Conservation (phyloP, 1,140 invertebrate genomes). For the Drosophila suzukii region DNA sequence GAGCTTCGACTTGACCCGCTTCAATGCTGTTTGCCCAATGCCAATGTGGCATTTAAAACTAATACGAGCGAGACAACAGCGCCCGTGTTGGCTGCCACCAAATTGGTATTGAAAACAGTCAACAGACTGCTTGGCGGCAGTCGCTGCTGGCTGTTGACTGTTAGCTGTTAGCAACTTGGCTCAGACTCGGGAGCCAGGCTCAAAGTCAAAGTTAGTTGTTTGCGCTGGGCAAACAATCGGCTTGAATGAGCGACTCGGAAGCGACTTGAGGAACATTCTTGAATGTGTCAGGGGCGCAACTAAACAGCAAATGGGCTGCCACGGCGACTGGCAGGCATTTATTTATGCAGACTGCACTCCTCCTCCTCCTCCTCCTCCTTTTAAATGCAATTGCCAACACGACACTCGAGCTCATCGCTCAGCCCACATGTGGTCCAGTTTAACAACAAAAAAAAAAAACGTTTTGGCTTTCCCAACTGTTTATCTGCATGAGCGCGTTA, state of each 20-base stretch:
- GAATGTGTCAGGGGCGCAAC: constrained; percentile 52
- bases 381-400: constrained; percentile 29
- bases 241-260: constrained; percentile 34
- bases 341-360: constrained; percentile 38
- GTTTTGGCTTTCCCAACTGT: constrained; percentile 75
- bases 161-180: constrained; percentile 4
- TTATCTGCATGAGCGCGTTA: constrained; percentile 71
- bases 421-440: constrained; percentile 69
- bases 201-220: constrained; percentile 51
- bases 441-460: constrained; percentile 7
- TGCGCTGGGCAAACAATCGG: constrained; percentile 64
- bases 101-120: constrained; percentile 77
- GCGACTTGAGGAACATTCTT: constrained; percentile 53
- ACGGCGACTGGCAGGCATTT: constrained; percentile 26
- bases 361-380: background rate
- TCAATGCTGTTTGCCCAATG: constrained; percentile 70
- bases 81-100: constrained; percentile 59
- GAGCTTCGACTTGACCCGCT: constrained; percentile 25
- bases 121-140: constrained; percentile 78
- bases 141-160: constrained; percentile 16
- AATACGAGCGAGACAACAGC: constrained; percentile 68
- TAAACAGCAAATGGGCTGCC: constrained; percentile 36
- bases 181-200: constrained; percentile 23
- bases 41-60: constrained; percentile 80
- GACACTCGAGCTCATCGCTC: constrained; percentile 35